These are phyloP conservation scores for Patella depressa DNA, from an alignment of 2,888 invertebrate genomes.

Conservation along the genomic window DNA sequence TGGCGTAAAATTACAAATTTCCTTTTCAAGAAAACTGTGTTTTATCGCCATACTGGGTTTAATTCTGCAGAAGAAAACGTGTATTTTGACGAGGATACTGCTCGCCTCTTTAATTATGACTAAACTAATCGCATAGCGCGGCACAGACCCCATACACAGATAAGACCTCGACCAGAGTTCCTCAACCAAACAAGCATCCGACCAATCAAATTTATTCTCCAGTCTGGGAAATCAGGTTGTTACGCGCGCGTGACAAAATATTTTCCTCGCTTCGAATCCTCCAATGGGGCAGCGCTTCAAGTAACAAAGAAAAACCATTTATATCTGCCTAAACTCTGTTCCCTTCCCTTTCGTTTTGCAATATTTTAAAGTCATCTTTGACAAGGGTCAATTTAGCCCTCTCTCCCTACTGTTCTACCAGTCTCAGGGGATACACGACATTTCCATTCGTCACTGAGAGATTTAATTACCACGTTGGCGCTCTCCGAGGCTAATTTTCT, in stretches of 20 bases:
- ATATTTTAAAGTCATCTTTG: conserved; percentile 9
- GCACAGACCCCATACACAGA: too few relatives aligned
- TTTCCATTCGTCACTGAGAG: conserved; percentile 5
- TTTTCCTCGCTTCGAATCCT: conserved; percentile 9
- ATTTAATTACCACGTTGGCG: conserved; percentile 10
- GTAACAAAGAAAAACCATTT: conserved; percentile 23
- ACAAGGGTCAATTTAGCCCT: conserved; percentile 10
- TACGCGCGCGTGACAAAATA: conserved; percentile 17
- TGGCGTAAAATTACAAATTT: conserved; percentile 38
- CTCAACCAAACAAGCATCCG: not conserved
- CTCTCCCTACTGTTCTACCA: not conserved
- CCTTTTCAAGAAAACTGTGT: conserved; percentile 15
- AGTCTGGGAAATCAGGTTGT: not conserved
- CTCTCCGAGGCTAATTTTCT: conserved; percentile 2
- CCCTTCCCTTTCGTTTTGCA: conserved; percentile 4
- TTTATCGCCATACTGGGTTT: conserved; percentile 1
- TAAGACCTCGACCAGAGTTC: too few relatives aligned
- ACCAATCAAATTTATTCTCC: not conserved
- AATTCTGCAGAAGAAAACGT: conserved; percentile 7
- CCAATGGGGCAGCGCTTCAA: conserved; percentile 19
- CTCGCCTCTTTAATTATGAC: not conserved
- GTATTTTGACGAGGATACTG: not conserved
- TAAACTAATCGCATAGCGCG: not conserved
- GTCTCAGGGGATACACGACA: conserved; percentile 9
- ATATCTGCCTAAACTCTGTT: conserved; percentile 16